phyloP scores from a whole-genome alignment of 2,888 invertebrate genomes.

The Orthosia incerta region DNA sequence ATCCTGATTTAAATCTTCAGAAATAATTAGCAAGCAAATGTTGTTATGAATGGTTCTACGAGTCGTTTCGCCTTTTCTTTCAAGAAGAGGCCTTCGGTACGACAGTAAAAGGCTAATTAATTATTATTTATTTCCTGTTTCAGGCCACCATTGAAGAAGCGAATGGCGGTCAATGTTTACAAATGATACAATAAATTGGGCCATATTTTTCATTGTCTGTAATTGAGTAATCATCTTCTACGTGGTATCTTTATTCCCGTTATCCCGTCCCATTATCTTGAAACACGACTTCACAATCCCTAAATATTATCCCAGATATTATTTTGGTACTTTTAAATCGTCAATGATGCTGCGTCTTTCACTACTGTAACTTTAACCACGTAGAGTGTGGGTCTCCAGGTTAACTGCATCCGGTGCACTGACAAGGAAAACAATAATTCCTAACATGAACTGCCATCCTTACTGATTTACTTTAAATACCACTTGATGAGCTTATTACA shows the following conservation, averaged over 20 bases:
- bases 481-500: too few species aligned
- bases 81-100: background rate
- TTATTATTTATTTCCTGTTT: slow-evolving; percentile 4
- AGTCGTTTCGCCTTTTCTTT: background rate
- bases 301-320: background rate
- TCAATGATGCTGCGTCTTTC: too few species aligned
- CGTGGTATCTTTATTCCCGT: background rate
- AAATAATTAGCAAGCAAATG: background rate
- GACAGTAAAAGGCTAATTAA: background rate
- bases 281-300: background rate
- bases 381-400: too few species aligned
- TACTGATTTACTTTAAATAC: too few species aligned
- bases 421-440: too few species aligned
- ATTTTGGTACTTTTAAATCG: background rate
- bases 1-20: background rate
- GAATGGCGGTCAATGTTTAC: background rate
- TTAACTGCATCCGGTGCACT: background rate
- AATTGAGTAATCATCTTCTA: background rate
- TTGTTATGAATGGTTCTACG: background rate
- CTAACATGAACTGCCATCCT: too few species aligned
- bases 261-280: background rate
- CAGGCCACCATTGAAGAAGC: background rate
- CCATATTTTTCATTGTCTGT: background rate
- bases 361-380: too few species aligned
- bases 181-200: background rate